Evolutionary conservation across 2,113 vertebrate species (phyloP), one percentile per base, ranked within the genome.

Genomic region (Pithys albifrons): DNA sequence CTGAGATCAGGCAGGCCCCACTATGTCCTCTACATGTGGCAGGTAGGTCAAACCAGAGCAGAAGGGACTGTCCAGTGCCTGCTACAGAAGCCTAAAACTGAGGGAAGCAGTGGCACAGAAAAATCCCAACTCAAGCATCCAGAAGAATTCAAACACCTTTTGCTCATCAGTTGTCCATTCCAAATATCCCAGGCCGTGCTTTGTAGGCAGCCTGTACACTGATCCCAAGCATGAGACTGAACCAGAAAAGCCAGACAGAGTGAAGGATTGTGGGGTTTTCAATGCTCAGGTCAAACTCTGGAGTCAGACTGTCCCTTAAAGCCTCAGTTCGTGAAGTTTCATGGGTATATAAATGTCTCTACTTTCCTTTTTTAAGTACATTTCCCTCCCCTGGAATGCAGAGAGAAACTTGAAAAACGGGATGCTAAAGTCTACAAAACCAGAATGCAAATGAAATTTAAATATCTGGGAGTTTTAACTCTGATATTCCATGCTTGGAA

Each of bases 11-110:
- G 97, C 91, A 97, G 97, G 88, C 97, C 97, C 37, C 98, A 99
- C 72, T 98, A 99, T 24, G 66, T 99, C 49, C 98, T 99, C 77
- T 99, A 99, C 83, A 99, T 99, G 98, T 99, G 99, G 99, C 98
- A 98, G 98, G 99, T 99, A 89, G 76, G 98, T 96, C 39, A 77
- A n/a, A 67, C 7, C 12, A 5, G 43, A 81, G 43, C 41, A 72
- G 57, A 69, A 65, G 45, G 15, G 7, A 10, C 45, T 48, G 23
- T 16, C 22, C 25, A 58, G 29, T 46, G 45, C 39, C 54, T 82
- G 31, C 46, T 54, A 0, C 15, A 24, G 14, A 9, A 92, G 7
- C 19, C 35, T 55, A 18, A 52, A 88, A 19, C 9, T 24, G 58
- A 19, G 52, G 15, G 41, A 54, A 64, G 28, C 2, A 57, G 17